Evolutionary conservation across 1,140 invertebrate genomes (phyloP), one percentile per base, ranked within the genome.

Genomic region (Penaeus vannamei): DNA sequence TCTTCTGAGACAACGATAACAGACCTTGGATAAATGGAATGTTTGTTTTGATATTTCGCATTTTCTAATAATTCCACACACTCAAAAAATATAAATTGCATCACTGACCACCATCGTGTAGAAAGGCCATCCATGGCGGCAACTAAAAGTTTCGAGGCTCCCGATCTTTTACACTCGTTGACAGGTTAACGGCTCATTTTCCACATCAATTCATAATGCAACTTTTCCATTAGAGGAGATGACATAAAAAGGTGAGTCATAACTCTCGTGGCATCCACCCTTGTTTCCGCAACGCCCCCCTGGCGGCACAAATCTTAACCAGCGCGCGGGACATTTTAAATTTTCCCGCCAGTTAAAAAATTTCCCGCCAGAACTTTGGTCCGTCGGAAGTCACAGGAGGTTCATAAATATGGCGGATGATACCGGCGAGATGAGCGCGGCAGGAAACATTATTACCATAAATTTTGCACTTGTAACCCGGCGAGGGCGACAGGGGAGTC

Each of bases 381-480:
- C 88, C 83, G 88, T 80, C 83, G 88, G 88, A 89, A 89, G 88
- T 89, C 88, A 85, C 88, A 85, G 88, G 88, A 89, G 88, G 88
- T 89, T 89, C 83, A 89, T 89, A 89, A 89, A 89, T 89, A 89
- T 89, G 88, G 88, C 83, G 83, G 88, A 80, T 89, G 88, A 89
- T 89, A 89, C 88, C 87, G 77, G 88, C 79, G 83, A 89, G 88
- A 89, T 89, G 88, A 89, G 88, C 88, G 83, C 88, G 77, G 83
- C 83, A 85, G 88, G 88, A 89, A 85, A 89, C 88, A 89, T 89
- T 89, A 89, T 89, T 89, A 89, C 84, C 88, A 89, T 89, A 89
- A 89, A 89, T 89, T 89, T 89, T 89, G 88, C 88, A 89, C 88
- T 89, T 89, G 82, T 89, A 89, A 85, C 84, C 88, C 86, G 72